Base-by-base conservation (phyloP, 2,797 vertebrate species). In the Hephaestus fuliginosus region DNA sequence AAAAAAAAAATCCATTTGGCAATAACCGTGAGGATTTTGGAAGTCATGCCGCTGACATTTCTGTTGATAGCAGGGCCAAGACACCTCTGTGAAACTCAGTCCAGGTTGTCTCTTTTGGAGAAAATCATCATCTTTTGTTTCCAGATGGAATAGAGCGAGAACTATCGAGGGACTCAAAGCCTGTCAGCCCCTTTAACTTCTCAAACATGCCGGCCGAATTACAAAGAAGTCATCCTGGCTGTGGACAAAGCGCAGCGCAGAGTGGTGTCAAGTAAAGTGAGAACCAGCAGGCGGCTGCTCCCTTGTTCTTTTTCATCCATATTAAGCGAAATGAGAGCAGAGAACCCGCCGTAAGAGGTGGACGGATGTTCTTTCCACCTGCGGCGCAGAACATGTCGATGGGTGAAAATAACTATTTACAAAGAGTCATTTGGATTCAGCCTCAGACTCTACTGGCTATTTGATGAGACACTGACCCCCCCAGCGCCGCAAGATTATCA, bases 371-470 rank as follows among this genome's bases (percentile, higher is more conserved):
- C 57, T 49, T 3, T 18, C 41, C 65, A 74, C 73, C 81, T 76
- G 83, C 64, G 9, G 88, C 12, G 51, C 58, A n/a, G 61, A 81
- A 28, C 73, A 77, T 9, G 61, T 41, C 46, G 12, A 58, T 49
- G 2, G 17, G 33, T 51, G 73, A 82, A 86, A 85, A 81, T 52
- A 53, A 74, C 81, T 61, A 53, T 79, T 85, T 41, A 83, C 58
- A 70, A 60, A 82, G 81, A 66, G 57, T 18, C 55, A 78, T 86
- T 81, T 82, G 67, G 60, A 72, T 76, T 53, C 68, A 18, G 76
- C 46, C 74, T 76, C 60, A 73, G 62, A 69, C 65, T 46, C 0
- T 33, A 33, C 13, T 10, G 51, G 58, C 56, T 49, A 3, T 69
- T 44, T 51, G 78, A 84, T 66, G 68, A 79, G 68, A 58, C 15